Percentiles rank a stretch among this genome's conserved stretches.
Conservation (phyloP, 2,113 vertebrate species). For the Xenus cinereus region DNA sequence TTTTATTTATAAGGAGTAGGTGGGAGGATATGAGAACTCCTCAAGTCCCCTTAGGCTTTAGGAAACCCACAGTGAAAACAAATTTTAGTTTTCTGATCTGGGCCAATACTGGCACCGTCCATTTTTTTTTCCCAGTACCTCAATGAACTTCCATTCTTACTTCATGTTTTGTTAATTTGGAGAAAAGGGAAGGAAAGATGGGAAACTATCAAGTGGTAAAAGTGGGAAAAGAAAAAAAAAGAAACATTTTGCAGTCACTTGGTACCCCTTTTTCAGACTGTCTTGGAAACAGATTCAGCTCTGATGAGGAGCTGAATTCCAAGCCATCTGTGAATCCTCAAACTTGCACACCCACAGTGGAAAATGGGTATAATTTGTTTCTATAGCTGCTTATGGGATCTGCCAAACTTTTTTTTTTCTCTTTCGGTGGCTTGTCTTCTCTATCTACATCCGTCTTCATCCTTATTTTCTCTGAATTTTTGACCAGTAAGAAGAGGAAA, state of each 20-base stretch:
- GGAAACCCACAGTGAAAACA: conserved; percentile 1
- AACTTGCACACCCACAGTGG: conserved; percentile 60
- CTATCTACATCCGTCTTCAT: conserved; percentile 38
- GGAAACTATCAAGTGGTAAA: background rate
- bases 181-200: background rate
- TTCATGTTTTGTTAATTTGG: background rate
- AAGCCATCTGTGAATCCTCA: conserved; percentile 67
- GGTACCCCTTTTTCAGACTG: conserved; percentile 12
- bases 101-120: background rate
- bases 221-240: background rate
- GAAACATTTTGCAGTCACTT: background rate
- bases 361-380: conserved; percentile 67
- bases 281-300: conserved; percentile 21
- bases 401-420: conserved; percentile 39
- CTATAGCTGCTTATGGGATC: conserved; percentile 36
- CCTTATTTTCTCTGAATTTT: conserved; percentile 56
- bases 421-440: conserved; percentile 7
- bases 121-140: background rate
- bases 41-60: conserved; percentile 22
- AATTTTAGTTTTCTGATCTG: background rate
- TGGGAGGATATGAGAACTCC: conserved; percentile 50
- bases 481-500: conserved; percentile 56
- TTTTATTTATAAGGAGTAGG: conserved; percentile 60
- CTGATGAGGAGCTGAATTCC: conserved; percentile 39
- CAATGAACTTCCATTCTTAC: background rate